A percentile compares a stretch with the other conserved stretches of the same genome.
These are phyloP conservation scores for Oreohelix idahoensis DNA, from an alignment of 1,140 invertebrate species.

Conservation along the genomic window DNA sequence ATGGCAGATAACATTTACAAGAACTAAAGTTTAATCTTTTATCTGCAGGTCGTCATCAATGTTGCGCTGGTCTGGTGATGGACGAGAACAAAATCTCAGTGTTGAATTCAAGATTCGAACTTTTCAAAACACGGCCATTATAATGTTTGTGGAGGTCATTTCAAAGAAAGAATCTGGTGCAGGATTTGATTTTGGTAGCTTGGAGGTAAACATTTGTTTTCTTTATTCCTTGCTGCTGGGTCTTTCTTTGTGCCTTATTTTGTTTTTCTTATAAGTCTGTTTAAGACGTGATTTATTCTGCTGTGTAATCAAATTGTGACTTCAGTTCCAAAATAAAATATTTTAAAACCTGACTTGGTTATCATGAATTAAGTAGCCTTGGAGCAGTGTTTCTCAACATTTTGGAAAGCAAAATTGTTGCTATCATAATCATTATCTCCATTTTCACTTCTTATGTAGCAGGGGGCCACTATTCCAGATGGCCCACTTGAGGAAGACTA, in stretches of 20 bases:
- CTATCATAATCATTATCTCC: too few relatives aligned
- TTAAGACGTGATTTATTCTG: too few relatives aligned
- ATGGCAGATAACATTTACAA: too few relatives aligned
- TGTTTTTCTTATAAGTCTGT: not conserved
- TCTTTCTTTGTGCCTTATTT: too few relatives aligned
- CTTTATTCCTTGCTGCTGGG: not conserved
- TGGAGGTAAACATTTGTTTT: constrained; percentile 80
- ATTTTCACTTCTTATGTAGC: too few relatives aligned
- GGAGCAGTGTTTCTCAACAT: not conserved
- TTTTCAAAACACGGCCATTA: constrained; percentile 84
- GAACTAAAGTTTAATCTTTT: too few relatives aligned
- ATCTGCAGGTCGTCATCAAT: constrained; percentile 72
- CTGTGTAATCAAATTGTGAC: too few relatives aligned
- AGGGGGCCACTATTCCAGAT: too few relatives aligned
- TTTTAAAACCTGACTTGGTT: too few relatives aligned
- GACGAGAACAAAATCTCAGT: constrained; percentile 79
- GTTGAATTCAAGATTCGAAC: constrained; percentile 92
- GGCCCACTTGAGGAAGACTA: too few relatives aligned
- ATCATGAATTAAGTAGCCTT: too few relatives aligned
- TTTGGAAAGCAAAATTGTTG: too few relatives aligned
- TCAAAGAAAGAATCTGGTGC: constrained; percentile 70
- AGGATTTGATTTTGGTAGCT: constrained; percentile 82
- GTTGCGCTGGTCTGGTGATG: constrained; percentile 78
- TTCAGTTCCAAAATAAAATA: not conserved
- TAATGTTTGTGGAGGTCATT: constrained; percentile 86